phyloP scores from a whole-genome alignment of 2,797 vertebrate genomes.

The Borostomias antarcticus region DNA sequence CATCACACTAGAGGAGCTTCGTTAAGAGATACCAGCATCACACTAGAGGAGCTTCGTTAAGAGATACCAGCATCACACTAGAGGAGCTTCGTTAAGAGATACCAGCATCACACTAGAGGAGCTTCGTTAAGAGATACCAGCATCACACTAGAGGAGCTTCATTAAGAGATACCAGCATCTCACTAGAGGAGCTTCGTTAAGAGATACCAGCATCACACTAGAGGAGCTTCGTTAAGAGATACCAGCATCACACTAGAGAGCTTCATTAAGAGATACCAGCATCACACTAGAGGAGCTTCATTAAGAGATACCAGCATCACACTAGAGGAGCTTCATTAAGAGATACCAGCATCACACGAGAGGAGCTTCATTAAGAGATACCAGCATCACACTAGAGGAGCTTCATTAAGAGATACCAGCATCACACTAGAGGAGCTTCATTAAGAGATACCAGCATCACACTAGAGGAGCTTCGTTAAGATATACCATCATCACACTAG shows the following conservation, averaged over 20 bases:
- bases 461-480: conserved; percentile 19
- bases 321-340: conserved; percentile 19
- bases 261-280: conserved; percentile 18
- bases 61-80: conserved; percentile 21
- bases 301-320: conserved; percentile 17
- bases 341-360: conserved; percentile 20
- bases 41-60: conserved; percentile 20
- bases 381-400: conserved; percentile 18
- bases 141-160: conserved; percentile 21
- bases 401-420: conserved; percentile 18
- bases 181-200: conserved; percentile 20
- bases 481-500: conserved; percentile 20
- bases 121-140: conserved; percentile 18
- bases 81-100: conserved; percentile 15
- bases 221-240: conserved; percentile 15
- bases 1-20: conserved; percentile 21
- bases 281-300: conserved; percentile 20
- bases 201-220: conserved; percentile 21
- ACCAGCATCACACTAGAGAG: too few relatives aligned
- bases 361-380: conserved; percentile 17
- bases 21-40: conserved; percentile 15
- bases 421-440: conserved; percentile 20
- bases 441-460: conserved; percentile 17
- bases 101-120: conserved; percentile 18
- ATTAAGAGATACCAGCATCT: conserved; percentile 15